These are phyloP conservation scores for Phengaris alcon DNA, from an alignment of 2,888 invertebrate genomes.

Conservation along the genomic window DNA sequence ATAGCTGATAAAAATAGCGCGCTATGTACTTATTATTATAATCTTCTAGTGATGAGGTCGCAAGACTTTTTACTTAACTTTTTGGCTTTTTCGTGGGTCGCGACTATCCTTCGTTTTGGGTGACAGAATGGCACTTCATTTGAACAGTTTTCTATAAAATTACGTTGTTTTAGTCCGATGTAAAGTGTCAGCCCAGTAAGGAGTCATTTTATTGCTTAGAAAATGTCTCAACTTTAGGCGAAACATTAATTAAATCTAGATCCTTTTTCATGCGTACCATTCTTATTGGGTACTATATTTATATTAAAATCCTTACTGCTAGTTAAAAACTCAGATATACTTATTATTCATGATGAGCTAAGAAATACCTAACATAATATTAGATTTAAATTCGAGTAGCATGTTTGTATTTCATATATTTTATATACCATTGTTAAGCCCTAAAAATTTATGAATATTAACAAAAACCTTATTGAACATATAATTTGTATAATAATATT, in stretches of 20 bases:
- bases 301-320: not conserved
- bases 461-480: too few relatives aligned
- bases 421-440: not conserved
- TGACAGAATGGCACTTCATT: not conserved
- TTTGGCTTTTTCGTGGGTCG: too few relatives aligned
- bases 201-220: not conserved
- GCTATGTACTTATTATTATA: too few relatives aligned
- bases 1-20: too few relatives aligned
- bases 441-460: not conserved
- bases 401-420: conserved; percentile 16
- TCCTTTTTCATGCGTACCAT: not conserved
- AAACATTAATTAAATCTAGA: not conserved
- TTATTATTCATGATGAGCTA: not conserved
- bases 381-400: not conserved
- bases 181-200: not conserved
- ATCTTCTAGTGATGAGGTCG: too few relatives aligned
- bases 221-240: not conserved
- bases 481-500: not conserved
- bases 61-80: too few relatives aligned
- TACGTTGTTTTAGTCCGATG: not conserved
- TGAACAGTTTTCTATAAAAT: not conserved
- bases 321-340: not conserved
- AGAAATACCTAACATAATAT: not conserved
- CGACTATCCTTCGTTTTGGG: not conserved
- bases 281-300: not conserved